Conservation (phyloP, 2,888 invertebrate genomes). For the Pecten maximus region DNA sequence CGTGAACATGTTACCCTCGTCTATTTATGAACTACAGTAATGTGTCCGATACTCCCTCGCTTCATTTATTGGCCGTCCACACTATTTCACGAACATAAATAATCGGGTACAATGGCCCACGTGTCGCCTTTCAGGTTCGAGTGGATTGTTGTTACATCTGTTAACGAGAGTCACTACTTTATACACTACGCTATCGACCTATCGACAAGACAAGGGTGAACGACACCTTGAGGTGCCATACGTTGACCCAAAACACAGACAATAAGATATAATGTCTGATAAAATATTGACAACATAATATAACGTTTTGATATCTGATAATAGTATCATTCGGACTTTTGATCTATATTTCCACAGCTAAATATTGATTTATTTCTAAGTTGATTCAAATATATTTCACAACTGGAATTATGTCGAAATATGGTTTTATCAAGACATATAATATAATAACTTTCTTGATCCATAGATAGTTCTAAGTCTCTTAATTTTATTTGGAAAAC, state of each 20-base stretch:
- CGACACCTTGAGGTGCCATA: neutral
- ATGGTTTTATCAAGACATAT: too few relatives aligned
- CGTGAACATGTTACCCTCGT: neutral
- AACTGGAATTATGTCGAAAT: too few relatives aligned
- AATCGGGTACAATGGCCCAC: slow-evolving; percentile 14
- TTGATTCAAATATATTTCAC: too few relatives aligned
- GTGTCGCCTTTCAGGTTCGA: neutral
- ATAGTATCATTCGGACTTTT: too few relatives aligned
- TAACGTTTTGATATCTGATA: neutral
- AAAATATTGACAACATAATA: neutral
- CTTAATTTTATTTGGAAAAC: too few relatives aligned
- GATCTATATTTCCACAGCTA: too few relatives aligned
- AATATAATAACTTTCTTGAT: too few relatives aligned
- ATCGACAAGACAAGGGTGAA: neutral
- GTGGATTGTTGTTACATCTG: slow-evolving; percentile 13
- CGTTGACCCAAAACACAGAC: neutral
- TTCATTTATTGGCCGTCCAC: neutral
- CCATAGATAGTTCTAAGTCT: too few relatives aligned
- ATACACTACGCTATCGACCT: neutral
- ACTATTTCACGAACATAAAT: neutral
- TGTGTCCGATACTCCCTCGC: neutral
- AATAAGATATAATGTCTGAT: neutral
- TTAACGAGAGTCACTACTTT: neutral
- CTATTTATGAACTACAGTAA: neutral
- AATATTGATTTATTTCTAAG: too few relatives aligned